Base-by-base conservation (phyloP, 1,140 invertebrate genomes). In the Macrocentrus cingulum region DNA sequence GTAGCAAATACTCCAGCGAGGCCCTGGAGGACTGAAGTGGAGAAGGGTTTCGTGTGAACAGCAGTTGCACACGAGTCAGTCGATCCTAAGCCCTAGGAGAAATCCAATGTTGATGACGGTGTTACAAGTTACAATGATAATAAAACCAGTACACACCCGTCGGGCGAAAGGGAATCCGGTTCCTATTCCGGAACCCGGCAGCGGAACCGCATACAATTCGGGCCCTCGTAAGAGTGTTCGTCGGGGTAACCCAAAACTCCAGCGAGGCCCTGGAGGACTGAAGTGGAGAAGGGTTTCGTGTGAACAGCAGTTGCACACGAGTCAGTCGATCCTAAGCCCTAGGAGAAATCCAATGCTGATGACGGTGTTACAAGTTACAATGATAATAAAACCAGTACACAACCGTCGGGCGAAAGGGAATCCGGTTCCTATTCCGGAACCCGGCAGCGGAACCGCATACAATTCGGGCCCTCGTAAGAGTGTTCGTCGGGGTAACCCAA, bases 21-120 rank as follows among this genome's bases (percentile, higher is more conserved):
- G 84, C 81, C 87, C 85, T 89, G 85, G 87, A 89, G 86, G 87
- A 88, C 88, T 88, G 88, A 91, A 83, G 88, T 89, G 88, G 88
- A 88, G 87, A 91, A 91, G 88, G 88, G 89, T 90, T 92, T 88
- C 89, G 86, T 88, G 88, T 90, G 85, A 91, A 92, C 90, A 90
- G 89, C 87, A 81, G 83, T 93, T 91, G 90, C 82, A 88, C 86
- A 88, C 87, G 88, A 88, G 88, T 91, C 82, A 91, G 89, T 91
- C 88, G 88, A 87, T 89, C 89, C 87, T 90, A 87, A 87, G 85
- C 82, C 82, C 82, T 82, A 84, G 81, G 83, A 82, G 84, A 80
- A 75, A 73, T 72, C 68, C 66, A 64, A 71, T 67, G 70, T 69
- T 60, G 66, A 72, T 70, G 65, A 67, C 42, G 63, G 65, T 66